A percentile compares a stretch with the other conserved stretches of the same genome.
Conservation (phyloP, 2,113 vertebrate genomes). For the Raja brachyura region DNA sequence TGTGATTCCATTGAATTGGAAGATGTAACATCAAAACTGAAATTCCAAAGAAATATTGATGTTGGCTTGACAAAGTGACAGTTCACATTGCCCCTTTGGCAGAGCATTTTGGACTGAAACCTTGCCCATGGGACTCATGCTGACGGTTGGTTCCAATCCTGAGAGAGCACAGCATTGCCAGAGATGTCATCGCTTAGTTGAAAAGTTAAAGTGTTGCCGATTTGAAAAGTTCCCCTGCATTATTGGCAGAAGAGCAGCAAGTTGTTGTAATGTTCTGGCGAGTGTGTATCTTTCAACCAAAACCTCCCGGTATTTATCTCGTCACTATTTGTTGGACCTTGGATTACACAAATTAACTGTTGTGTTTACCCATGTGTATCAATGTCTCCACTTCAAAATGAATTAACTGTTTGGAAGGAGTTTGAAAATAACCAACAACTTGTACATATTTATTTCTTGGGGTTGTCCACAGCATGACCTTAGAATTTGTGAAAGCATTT, state of each 20-base stretch:
- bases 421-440: not conserved
- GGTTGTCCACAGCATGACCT: not conserved
- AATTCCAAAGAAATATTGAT: not conserved
- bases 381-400: not conserved
- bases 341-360: not conserved
- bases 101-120: not conserved
- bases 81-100: not conserved
- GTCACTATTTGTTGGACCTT: not conserved
- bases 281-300: not conserved
- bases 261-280: too few species aligned
- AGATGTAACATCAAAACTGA: not conserved
- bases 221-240: not conserved
- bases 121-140: not conserved
- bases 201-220: not conserved
- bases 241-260: not conserved
- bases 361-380: not conserved
- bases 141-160: not conserved
- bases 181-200: not conserved
- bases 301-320: not conserved
- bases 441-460: not conserved
- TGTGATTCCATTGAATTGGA: not conserved
- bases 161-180: not conserved
- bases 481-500: not conserved
- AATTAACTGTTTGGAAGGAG: not conserved
- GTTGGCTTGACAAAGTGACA: not conserved